Percentiles rank a stretch among this genome's conserved stretches.
These are phyloP conservation scores for Strigamia maritima DNA, from an alignment of 2,888 invertebrate species.

Conservation along the genomic window DNA sequence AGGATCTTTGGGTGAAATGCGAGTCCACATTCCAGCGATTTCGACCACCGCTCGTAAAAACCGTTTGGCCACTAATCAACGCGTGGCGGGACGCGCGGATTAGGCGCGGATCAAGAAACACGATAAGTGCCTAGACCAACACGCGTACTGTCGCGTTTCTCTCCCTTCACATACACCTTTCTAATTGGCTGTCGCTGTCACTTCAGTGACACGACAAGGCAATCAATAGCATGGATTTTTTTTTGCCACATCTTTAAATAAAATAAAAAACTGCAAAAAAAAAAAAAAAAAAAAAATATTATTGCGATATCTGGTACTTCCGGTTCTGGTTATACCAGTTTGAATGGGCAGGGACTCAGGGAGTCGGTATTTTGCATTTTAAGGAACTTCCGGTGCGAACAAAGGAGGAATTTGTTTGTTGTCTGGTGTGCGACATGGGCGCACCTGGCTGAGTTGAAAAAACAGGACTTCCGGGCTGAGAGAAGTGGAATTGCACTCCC, in stretches of 20 bases:
- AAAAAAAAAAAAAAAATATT: too few species aligned
- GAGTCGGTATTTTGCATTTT: background rate
- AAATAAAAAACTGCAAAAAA: too few species aligned
- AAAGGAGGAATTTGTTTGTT: slow-evolving; percentile 2
- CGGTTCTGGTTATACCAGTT: background rate
- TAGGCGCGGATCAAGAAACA: slow-evolving; percentile 7
- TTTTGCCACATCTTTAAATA: background rate
- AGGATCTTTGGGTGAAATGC: background rate
- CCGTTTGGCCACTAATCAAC: slow-evolving; percentile 11
- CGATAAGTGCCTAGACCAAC: slow-evolving; percentile 15
- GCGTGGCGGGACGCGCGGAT: background rate
- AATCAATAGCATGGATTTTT: slow-evolving; percentile 7
- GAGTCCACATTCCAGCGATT: background rate
- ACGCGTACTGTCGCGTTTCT: background rate
- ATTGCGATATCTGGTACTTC: background rate
- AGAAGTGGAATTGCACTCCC: background rate
- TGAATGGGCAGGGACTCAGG: background rate
- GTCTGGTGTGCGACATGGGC: background rate
- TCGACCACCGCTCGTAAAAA: background rate
- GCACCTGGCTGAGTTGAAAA: background rate
- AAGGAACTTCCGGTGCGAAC: slow-evolving; percentile 15
- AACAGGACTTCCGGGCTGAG: background rate
- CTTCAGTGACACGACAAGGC: background rate
- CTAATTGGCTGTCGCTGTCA: slow-evolving; percentile 24
- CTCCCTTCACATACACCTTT: background rate